Evolutionary conservation across 1,140 invertebrate species (phyloP), one percentile per base, ranked within the genome.

Genomic region (Monomorium pharaonis): DNA sequence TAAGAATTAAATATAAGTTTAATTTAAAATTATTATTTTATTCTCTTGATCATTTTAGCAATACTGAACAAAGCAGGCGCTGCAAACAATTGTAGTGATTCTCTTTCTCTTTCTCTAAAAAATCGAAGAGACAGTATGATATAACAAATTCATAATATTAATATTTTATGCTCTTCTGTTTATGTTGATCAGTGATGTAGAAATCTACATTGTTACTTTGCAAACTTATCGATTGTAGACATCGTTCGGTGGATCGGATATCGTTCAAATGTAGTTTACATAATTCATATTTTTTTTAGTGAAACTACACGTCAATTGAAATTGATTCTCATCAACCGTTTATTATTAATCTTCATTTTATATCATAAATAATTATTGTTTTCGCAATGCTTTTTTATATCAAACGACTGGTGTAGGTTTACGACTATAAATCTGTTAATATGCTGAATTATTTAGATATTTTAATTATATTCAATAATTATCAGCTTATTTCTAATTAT

Each of bases 311-410:
- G 12, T 24, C n/a, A 51, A 69, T 16, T 33, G 9, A 63, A 44
- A 2, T 47, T 30, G 75, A 77, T 77, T 76, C 18, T 63, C 62
- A 76, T 62, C 37, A 30, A 44, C 12, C 12, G 3, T 74, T 83
- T 44, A 44, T 56, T 58, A 10, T 74, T 75, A 54, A 74, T 83
- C 27, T 83, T 10, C 16, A 10, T 56, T 74, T 18, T 3, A 72
- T 9, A 44, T 56, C 16, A 4, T n/a, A 74, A 77, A 76, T 76
- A 3, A 70, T 56, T 6, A 72, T 42, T 16, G 4, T 56, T 81
- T 81, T 56, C 18, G 14, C 47, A 56, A 10, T 51, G n/a, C 27
- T 18, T 14, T 14, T 49, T 27, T 44, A 72, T 51, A 33, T n/a
- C 18, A n/a, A 6, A 1, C 14, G 33, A 5, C 16, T 54, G n/a